Conservation (phyloP, 92 coral and sea anemone genomes). For the Actinernus sp. region DNA sequence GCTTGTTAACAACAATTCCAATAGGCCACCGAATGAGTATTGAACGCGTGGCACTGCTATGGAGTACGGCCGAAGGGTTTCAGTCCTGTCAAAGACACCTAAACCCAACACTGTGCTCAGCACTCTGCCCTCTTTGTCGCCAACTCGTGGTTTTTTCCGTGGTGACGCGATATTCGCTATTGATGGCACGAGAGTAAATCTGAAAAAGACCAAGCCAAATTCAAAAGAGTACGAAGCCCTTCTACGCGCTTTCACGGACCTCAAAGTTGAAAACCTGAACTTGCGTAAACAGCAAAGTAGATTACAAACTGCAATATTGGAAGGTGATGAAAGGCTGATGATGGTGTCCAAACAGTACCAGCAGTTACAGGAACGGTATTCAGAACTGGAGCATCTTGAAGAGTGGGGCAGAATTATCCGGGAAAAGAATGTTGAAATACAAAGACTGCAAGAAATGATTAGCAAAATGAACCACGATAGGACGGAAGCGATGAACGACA, state of each 20-base stretch:
- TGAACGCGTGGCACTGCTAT: too few species aligned
- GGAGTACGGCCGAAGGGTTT: too few species aligned
- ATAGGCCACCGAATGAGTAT: not conserved
- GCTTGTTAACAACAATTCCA: slow-evolving; percentile 2
- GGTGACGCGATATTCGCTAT: slow-evolving; percentile 17
- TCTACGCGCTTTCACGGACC: slow-evolving; percentile 4
- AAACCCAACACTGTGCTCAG: not conserved
- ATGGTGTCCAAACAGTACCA: slow-evolving; percentile 48
- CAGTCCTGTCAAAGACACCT: too few species aligned
- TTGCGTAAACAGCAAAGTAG: slow-evolving; percentile 20
- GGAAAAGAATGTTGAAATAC: slow-evolving; percentile 75
- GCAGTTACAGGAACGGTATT: slow-evolving; percentile 46
- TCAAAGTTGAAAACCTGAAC: slow-evolving; percentile 6
- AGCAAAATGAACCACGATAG: slow-evolving; percentile 81
- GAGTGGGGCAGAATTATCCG: slow-evolving; percentile 89
- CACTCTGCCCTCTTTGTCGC: slow-evolving; percentile 10
- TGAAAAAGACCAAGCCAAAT: slow-evolving; percentile 7
- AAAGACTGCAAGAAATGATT: slow-evolving; percentile 65
- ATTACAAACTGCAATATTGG: slow-evolving; percentile 30
- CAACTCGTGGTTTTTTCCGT: slow-evolving; percentile 29
- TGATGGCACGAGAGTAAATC: slow-evolving; percentile 2
- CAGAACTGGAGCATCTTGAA: slow-evolving; percentile 46
- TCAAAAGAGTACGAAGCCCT: slow-evolving; percentile 13
- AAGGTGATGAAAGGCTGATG: slow-evolving; percentile 17
- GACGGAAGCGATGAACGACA: slow-evolving; percentile 75